Conservation (phyloP, 2,888 invertebrate genomes). For the Drosophila melanosoma region DNA sequence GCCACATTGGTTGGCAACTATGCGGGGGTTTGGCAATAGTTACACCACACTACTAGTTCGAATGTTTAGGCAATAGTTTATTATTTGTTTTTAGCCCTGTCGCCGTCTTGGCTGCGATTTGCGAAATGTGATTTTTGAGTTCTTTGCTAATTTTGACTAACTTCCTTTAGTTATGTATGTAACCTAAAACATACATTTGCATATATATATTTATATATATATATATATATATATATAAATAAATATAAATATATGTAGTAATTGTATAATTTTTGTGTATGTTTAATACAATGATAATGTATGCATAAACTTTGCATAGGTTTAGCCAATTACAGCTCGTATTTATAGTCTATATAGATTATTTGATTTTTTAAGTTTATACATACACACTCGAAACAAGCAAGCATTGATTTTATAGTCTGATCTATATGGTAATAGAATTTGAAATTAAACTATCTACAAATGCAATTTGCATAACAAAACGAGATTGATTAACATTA, state of each 20-base stretch:
- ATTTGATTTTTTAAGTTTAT: conserved; percentile 55
- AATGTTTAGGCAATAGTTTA: conserved; percentile 41
- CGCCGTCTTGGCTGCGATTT: conserved; percentile 25
- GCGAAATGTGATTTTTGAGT: conserved; percentile 62
- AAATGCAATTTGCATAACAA: conserved; percentile 46
- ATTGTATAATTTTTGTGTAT: conserved; percentile 33
- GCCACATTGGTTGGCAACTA: conserved; percentile 97
- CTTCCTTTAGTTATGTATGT: conserved; percentile 29
- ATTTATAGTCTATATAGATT: conserved; percentile 61
- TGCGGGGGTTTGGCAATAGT: conserved; percentile 95
- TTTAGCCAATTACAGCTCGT: conserved; percentile 63
- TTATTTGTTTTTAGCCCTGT: conserved; percentile 46
- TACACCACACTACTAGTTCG: conserved; percentile 53
- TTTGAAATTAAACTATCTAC: conserved; percentile 65
- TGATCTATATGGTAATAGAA: conserved; percentile 74
- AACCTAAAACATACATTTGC: background rate
- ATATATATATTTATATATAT: background rate
- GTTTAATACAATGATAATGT: conserved; percentile 39
- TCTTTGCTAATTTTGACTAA: conserved; percentile 42
- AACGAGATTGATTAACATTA: conserved; percentile 1
- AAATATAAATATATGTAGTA: background rate
- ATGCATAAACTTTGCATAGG: conserved; percentile 47
- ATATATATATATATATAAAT: background rate
- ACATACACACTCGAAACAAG: conserved; percentile 37
- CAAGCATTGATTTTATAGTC: conserved; percentile 74